A percentile compares a stretch with the other conserved stretches of the same genome.
These are phyloP conservation scores for Podarcis lilfordi DNA, from an alignment of 2,797 vertebrate species.

Conservation along the genomic window DNA sequence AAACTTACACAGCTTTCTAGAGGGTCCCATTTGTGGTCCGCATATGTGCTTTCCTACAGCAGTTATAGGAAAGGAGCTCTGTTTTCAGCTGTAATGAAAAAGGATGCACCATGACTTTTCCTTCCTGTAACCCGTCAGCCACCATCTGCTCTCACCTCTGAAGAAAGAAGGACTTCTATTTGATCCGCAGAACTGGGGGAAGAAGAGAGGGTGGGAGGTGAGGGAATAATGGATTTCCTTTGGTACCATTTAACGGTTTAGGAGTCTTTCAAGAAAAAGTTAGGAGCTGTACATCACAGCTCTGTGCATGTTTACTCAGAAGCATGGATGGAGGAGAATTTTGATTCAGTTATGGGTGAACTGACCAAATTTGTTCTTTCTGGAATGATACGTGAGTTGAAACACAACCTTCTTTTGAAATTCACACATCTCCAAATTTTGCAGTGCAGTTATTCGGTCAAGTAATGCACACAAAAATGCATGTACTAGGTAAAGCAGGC, in stretches of 20 bases:
- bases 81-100: neutral
- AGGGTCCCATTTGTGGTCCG: neutral
- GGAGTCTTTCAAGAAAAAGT: neutral
- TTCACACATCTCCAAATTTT: too few relatives aligned
- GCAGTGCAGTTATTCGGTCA: too few relatives aligned
- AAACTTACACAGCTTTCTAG: neutral
- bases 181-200: neutral
- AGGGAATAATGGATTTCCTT: neutral
- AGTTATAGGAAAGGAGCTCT: neutral
- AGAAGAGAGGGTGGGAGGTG: neutral
- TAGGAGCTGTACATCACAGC: neutral
- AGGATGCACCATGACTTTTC: neutral
- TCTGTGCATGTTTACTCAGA: neutral
- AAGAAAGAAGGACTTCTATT: neutral
- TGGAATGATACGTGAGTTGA: too few relatives aligned
- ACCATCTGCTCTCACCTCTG: neutral
- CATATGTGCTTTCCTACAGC: neutral
- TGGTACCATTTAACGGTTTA: neutral
- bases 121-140: too few relatives aligned
- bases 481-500: too few relatives aligned
- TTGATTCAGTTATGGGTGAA: too few relatives aligned
- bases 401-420: too few relatives aligned
- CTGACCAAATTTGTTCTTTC: too few relatives aligned
- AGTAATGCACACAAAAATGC: too few relatives aligned
- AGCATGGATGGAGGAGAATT: too few relatives aligned